phyloP scores from a whole-genome alignment of 92 coral and sea anemone species.

The Galaxea fascicularis region DNA sequence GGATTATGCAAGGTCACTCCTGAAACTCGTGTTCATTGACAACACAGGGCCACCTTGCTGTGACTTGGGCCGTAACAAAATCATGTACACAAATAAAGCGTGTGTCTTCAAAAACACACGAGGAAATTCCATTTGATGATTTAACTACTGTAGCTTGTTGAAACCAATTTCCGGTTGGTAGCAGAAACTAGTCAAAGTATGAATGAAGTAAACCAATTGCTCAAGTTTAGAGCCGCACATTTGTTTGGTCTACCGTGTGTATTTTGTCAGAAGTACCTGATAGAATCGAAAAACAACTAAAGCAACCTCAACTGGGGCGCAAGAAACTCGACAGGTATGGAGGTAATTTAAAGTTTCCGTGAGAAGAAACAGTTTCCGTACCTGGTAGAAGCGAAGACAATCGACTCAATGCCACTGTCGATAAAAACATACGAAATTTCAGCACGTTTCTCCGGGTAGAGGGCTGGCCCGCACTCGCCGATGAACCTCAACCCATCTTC shows the following conservation, averaged over 20 bases:
- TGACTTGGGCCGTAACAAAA: not conserved
- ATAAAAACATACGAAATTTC: conserved; percentile 16
- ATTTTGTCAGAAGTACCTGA: not conserved
- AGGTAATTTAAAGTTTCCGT: not conserved
- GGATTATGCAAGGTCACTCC: not conserved
- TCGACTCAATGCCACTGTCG: conserved; percentile 18
- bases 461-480: not conserved
- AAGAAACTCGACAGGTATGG: not conserved
- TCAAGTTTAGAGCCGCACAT: not conserved
- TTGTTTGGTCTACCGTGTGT: not conserved
- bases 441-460: not conserved
- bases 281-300: not conserved
- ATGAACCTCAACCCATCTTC: not conserved
- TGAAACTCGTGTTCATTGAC: not conserved
- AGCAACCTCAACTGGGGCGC: not conserved
- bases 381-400: conserved; percentile 31
- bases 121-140: not conserved
- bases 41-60: conserved; percentile 1
- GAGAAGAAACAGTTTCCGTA: not conserved
- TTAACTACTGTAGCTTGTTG: not conserved
- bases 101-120: conserved; percentile 9
- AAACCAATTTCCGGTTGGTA: conserved; percentile 36
- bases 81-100: not conserved
- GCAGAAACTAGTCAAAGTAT: not conserved
- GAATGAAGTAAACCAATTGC: too few species aligned